These are phyloP conservation scores for Sturmia bella DNA, from an alignment of 2,888 invertebrate species.

Conservation along the genomic window DNA sequence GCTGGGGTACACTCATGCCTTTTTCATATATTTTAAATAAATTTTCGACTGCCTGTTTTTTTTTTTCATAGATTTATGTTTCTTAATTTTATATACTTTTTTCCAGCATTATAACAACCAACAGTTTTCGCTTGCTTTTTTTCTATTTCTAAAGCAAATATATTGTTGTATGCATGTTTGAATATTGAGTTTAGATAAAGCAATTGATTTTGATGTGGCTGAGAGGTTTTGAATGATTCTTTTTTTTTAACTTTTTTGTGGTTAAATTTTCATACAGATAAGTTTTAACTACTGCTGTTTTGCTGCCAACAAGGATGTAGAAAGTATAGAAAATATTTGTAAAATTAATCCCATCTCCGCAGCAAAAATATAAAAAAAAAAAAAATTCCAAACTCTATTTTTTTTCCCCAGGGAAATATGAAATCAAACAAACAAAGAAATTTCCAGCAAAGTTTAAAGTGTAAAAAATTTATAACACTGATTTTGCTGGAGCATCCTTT, in stretches of 20 bases:
- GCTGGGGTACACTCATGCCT: too few species aligned
- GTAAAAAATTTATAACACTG: not conserved
- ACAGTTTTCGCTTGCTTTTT: too few species aligned
- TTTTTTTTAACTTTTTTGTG: not conserved
- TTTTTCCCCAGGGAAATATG: constrained; percentile 1
- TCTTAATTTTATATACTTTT: too few species aligned
- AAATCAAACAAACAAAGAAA: not conserved
- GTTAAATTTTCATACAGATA: not conserved
- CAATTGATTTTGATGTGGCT: constrained; percentile 57
- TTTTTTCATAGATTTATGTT: too few species aligned
- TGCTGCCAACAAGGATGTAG: constrained; percentile 2
- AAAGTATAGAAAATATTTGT: constrained; percentile 31
- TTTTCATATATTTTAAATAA: too few species aligned
- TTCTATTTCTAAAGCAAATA: too few species aligned
- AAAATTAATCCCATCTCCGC: constrained; percentile 24
- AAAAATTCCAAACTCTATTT: too few species aligned
- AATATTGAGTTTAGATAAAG: constrained; percentile 33
- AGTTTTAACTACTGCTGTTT: not conserved
- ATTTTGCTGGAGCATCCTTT: not conserved
- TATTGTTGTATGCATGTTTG: not conserved
- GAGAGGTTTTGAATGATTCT: constrained; percentile 44
- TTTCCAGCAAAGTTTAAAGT: not conserved
- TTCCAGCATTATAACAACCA: too few species aligned
- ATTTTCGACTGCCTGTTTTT: too few species aligned
- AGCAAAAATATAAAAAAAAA: too few species aligned